phyloP scores from a whole-genome alignment of 2,888 invertebrate species.

The Sylvicola fuscatus region DNA sequence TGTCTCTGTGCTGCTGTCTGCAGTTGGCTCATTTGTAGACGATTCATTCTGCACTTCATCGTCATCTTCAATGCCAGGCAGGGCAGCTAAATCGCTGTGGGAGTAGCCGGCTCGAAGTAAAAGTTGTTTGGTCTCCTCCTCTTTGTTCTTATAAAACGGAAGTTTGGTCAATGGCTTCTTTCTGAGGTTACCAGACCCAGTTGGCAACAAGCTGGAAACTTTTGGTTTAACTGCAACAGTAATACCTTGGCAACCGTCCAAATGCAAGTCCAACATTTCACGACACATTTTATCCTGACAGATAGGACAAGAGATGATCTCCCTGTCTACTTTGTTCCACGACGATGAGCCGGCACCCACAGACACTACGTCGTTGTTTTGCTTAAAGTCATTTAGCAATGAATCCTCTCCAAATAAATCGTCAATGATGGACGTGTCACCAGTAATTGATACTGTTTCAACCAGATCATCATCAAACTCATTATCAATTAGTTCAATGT shows the following conservation, averaged over 20 bases:
- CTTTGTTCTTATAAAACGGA: slow-evolving; percentile 4
- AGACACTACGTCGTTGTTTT: slow-evolving; percentile 16
- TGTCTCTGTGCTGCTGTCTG: slow-evolving; percentile 6
- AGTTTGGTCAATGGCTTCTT: background rate
- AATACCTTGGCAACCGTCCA: slow-evolving; percentile 22
- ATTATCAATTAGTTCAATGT: slow-evolving; percentile 16
- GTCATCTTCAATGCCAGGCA: slow-evolving; percentile 3
- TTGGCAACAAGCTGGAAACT: background rate
- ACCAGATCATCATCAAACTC: slow-evolving; percentile 11
- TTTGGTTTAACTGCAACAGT: slow-evolving; percentile 11
- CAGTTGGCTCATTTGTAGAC: too few species aligned
- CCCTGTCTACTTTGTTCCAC: slow-evolving; percentile 11
- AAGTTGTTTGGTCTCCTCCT: background rate
- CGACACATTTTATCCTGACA: slow-evolving; percentile 20
- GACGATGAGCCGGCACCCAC: slow-evolving; percentile 10
- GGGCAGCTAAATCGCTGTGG: slow-evolving; percentile 2
- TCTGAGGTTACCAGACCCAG: slow-evolving; percentile 3
- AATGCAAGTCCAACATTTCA: slow-evolving; percentile 15
- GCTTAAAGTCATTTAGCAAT: slow-evolving; percentile 17
- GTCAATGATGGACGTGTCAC: slow-evolving; percentile 18
- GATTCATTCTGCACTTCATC: slow-evolving; percentile 11
- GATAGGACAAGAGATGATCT: slow-evolving; percentile 21
- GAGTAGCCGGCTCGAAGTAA: slow-evolving; percentile 5
- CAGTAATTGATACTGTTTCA: slow-evolving; percentile 13
- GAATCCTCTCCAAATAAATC: slow-evolving; percentile 20